phyloP scores from a whole-genome alignment of 2,113 vertebrate genomes.

The Cygnus buccinator region DNA sequence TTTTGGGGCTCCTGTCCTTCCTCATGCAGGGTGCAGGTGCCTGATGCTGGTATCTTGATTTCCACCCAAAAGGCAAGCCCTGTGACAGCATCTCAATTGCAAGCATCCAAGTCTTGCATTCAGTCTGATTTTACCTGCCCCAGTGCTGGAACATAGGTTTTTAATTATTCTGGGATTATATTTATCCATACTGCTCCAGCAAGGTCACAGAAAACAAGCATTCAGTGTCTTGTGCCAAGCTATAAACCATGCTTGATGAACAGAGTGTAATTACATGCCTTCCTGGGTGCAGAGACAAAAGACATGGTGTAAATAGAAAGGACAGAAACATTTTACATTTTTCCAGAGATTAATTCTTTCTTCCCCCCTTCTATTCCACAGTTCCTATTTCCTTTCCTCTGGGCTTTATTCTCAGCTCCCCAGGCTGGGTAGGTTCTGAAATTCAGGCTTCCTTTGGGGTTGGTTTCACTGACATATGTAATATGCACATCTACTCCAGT shows the following conservation, averaged over 20 bases:
- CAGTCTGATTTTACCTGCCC: not conserved
- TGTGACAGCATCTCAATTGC: not conserved
- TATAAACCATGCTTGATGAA: conserved; percentile 7
- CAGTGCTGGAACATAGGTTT: not conserved
- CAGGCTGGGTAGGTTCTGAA: not conserved
- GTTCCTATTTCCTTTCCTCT: not conserved
- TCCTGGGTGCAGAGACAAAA: not conserved
- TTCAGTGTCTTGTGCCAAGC: not conserved
- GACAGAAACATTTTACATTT: not conserved
- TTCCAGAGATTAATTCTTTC: not conserved
- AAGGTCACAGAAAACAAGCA: not conserved
- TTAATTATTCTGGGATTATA: not conserved
- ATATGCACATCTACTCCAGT: not conserved
- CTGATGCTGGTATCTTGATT: not conserved
- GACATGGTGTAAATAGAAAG: not conserved
- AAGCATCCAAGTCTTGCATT: not conserved
- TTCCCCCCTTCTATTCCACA: not conserved
- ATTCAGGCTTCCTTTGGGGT: fast-evolving
- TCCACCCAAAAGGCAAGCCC: not conserved
- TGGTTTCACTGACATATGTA: not conserved
- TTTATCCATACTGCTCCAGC: not conserved
- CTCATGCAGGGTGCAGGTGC: fast-evolving
- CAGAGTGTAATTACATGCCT: not conserved
- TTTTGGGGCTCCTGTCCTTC: not conserved
- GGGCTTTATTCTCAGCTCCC: not conserved